These are phyloP conservation scores for Zeus faber DNA, from an alignment of 2,113 vertebrate species.

Conservation along the genomic window DNA sequence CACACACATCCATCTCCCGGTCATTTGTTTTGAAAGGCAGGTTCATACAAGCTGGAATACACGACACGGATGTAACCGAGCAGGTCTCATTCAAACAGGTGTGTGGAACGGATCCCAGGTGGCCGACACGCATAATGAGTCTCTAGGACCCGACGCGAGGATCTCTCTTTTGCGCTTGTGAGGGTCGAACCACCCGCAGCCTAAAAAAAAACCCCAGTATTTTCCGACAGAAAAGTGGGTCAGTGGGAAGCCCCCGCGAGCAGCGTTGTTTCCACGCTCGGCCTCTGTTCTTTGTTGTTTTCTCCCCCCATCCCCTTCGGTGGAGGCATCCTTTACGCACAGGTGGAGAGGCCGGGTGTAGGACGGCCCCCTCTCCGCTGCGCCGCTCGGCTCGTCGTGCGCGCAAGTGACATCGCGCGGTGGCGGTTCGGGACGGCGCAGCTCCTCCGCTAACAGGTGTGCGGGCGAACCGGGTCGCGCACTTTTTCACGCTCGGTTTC, in stretches of 20 bases:
- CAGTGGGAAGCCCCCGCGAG: slow-evolving; percentile 54
- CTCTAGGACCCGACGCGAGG: slow-evolving; percentile 14
- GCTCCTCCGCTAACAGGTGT: slow-evolving; percentile 80
- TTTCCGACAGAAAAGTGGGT: slow-evolving; percentile 58
- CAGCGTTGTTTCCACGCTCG: slow-evolving; percentile 54
- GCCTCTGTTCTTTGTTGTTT: slow-evolving; percentile 70
- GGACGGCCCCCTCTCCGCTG: slow-evolving; percentile 75
- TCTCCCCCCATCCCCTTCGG: slow-evolving; percentile 40
- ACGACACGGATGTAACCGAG: background rate
- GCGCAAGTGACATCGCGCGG: slow-evolving; percentile 79
- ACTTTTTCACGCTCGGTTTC: slow-evolving; percentile 39
- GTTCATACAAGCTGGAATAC: too few relatives aligned
- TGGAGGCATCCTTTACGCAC: slow-evolving; percentile 70
- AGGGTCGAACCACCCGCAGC: slow-evolving; percentile 44
- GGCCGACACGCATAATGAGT: too few relatives aligned
- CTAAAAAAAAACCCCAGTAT: slow-evolving; percentile 61
- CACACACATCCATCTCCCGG: too few relatives aligned
- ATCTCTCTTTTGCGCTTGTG: slow-evolving; percentile 29
- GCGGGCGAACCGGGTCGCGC: slow-evolving; percentile 66
- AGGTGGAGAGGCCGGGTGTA: slow-evolving; percentile 78
- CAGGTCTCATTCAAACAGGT: slow-evolving; percentile 77
- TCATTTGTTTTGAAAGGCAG: too few relatives aligned
- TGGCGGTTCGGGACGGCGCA: slow-evolving; percentile 80
- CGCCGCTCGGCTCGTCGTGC: slow-evolving; percentile 72
- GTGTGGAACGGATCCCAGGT: slow-evolving; percentile 68